Evolutionary conservation across 2,113 vertebrate genomes (phyloP), one percentile per base, ranked within the genome.

Genomic region (Clarias gariepinus): DNA sequence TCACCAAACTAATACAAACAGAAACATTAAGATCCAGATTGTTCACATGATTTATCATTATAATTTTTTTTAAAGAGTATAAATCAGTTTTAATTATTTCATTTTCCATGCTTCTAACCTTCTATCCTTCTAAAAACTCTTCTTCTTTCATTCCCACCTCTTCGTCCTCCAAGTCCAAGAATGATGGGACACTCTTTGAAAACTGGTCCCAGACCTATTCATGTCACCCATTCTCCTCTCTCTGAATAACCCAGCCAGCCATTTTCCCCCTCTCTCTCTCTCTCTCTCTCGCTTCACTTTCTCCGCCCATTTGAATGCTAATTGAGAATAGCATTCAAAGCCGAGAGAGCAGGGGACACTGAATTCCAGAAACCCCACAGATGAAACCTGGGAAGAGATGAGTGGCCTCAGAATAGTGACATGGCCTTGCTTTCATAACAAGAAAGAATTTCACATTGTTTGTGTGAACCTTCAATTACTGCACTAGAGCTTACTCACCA

Each of bases 311-410:
- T 92, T 92, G 89, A 94, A 91, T 92, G 90, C 92, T 92, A 92
- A 94, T 92, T 90, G 90, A 93, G 91, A 94, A 94, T 92, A 86
- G 90, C 89, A 92, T 94, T 94, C 93, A 93, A 89, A 77, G 90
- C 88, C 86, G 85, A 90, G 88, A 89, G 88, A 88, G 91, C 88
- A 92, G 90, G 87, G 89, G 86, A 69, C 88, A 90, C 90, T 90
- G 87, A 93, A 92, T 91, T 93, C 90, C 88, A 86, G 60, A 81
- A 82, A 84, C 86, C 88, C 86, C 89, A 86, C 88, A 89, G 92
- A 94, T 91, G 90, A 87, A 89, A 92, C 92, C 92, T 89, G 91
- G 85, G 91, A 90, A 90, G 78, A 84, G 60, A 55, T 79, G 88
- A 89, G 85, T 19, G n/a, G 41, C 84, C 88, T 74, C 47, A n/a